Evolutionary conservation across 1,140 invertebrate species (phyloP), one percentile per base, ranked within the genome.

Genomic region (Neodiprion lecontei): DNA sequence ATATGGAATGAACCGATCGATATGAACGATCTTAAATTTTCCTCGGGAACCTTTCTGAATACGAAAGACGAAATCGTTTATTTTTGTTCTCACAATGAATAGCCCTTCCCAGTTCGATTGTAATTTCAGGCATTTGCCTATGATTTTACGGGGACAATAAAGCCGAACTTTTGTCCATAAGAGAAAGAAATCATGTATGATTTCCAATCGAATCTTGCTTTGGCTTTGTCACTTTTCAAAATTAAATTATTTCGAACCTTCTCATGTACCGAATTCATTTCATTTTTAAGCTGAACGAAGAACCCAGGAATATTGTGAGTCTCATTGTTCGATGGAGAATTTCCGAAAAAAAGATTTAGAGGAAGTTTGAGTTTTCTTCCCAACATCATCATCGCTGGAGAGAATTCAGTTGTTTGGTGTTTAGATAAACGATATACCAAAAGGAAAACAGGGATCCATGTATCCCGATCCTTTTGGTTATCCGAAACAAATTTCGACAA

Each of bases 31-130:
- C 53, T 73, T 77, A 4, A 77, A 70, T 67, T 75, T 73, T n/a
- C 73, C 68, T 47, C 70, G 10, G 47, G 76, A 66, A 11, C 47
- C n/a, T 40, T 72, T 74, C 48, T 74, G 65, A 8, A 77, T 77
- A 12, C 76, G 0, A 68, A 74, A 75, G 11, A 77, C 70, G 0
- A 77, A 66, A 70, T 77, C 70, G 23, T 77, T 77, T 0, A 77
- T 75, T 74, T 66, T 75, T 21, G 47, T 74, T 47, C 47, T 50
- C n/a, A 77, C 17, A 48, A 72, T 21, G 67, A 72, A 75, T 23
- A 67, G 73, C 48, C 69, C 50, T 11, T 77, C 70, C 76, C 73
- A 77, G 47, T 74, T 40, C 47, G 8, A 28, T 72, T 71, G 72
- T 67, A 71, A 70, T 50, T 69, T 77, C 72, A 53, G 71, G 14